Evolutionary conservation across 1,140 invertebrate genomes (phyloP), one percentile per base, ranked within the genome.

Genomic region (Stegodyphus mimosarum): DNA sequence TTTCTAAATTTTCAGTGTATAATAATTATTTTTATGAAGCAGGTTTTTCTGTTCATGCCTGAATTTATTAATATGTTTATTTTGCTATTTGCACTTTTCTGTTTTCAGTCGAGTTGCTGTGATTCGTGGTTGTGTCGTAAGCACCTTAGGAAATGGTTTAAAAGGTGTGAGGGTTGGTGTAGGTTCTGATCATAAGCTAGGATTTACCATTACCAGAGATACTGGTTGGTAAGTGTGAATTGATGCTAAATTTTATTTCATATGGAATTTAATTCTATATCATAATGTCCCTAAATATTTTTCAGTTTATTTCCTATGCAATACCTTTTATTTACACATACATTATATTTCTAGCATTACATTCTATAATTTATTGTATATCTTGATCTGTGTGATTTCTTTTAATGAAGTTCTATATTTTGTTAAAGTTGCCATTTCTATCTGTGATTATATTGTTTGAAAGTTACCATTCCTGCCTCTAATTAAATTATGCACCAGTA

Each of bases 81-180:
- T 50, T 5, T 49, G 51, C 33, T 69, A 80, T 6, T 9, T 72
- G 70, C 17, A n/a, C 6, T 76, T 60, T 81, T 87, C 17, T 78
- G 18, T 49, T 79, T 83, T 11, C 93, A 99, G 98, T 92, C 96
- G 98, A 90, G 97, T 98, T 88, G 98, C 98, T 88, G 97, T 99
- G 89, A 98, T 99, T 93, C 94, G 98, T 89, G 98, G 98, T 86
- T 95, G 96, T 91, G 97, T 99, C 86, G 93, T 98, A 79, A 96
- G 96, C 70, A 94, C 94, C 80, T 95, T 98, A 92, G 97, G 97
- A 87, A 94, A 97, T 78, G 97, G 98, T 81, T 95, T 99, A 90
- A 95, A 97, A 89, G 98, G 98, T 88, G 97, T 99, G 88, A 93
- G 98, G 87, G 97, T 99, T n/a, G 96, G 95, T 67, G 96, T 99